Base-by-base conservation (phyloP, 2,888 invertebrate species). In the Silvanus unidentatus region DNA sequence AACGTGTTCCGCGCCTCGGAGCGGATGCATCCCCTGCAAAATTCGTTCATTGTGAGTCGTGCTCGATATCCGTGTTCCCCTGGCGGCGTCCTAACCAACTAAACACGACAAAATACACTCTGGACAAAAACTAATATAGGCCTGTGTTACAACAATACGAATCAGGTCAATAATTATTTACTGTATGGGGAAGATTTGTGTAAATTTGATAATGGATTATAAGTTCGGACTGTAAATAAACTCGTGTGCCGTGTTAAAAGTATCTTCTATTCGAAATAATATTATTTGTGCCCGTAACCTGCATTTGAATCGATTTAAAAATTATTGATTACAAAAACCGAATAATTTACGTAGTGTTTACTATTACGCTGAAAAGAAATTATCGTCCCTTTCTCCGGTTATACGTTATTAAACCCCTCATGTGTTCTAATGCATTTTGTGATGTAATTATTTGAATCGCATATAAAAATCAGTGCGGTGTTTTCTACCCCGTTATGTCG, bases 381-480 rank as follows among this genome's bases (percentile, higher is more conserved):
- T 49, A 39, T 39, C 36, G 43, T 40, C 27, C 45, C 22, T 42
- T 40, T 40, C 11, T 35, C n/a, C 6, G 11, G 8, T 37, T 4
- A 49, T 48, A 52, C 46, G 43, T 42, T 39, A 44, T 50, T 50
- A 55, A 59, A 62, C 60, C 60, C 64, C 59, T 53, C 62, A 67
- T 67, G 67, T 69, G 68, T 68, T 68, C 67, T 58, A 47, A 53
- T 57, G 58, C 5, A 37, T 58, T 63, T 62, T 62, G 65, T 65
- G 65, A 64, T 65, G 57, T 63, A 58, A 60, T 58, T 5, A 22
- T 22, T 5, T n/a, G n/a, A n/a, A 5, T 22, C 22, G 8, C 3
- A 22, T 22, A 22, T 22, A 22, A 22, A 22, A 22, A 22, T 22
- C 22, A 22, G 22, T 22, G 22, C 8, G 8, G n/a, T n/a, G n/a